phyloP scores from a whole-genome alignment of 2,888 invertebrate genomes.

The Clepsis dumicolana region DNA sequence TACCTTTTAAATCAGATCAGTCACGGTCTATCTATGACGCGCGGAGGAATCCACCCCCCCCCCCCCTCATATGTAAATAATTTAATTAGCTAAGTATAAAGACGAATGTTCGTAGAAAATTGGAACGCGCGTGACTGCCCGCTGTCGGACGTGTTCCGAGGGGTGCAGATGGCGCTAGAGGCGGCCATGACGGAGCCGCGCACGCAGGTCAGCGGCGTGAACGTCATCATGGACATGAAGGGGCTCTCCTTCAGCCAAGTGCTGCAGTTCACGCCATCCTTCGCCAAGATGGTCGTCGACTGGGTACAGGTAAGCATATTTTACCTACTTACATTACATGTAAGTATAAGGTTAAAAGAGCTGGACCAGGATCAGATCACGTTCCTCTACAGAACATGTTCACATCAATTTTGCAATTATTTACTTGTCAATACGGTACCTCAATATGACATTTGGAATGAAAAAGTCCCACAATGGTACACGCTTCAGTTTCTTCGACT shows the following conservation, averaged over 20 bases:
- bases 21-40: too few relatives aligned
- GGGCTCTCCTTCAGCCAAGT: constrained; percentile 91
- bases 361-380: background rate
- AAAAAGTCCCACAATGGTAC: too few relatives aligned
- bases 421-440: too few relatives aligned
- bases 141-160: constrained; percentile 89
- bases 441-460: too few relatives aligned
- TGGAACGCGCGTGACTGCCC: constrained; percentile 91
- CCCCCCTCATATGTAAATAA: background rate
- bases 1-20: too few relatives aligned
- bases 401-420: too few relatives aligned
- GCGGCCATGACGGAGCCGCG: constrained; percentile 92
- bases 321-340: too few relatives aligned
- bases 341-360: background rate
- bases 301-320: constrained; percentile 88
- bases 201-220: constrained; percentile 92
- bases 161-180: constrained; percentile 89
- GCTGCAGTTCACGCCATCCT: constrained; percentile 91
- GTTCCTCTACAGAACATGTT: too few relatives aligned
- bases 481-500: too few relatives aligned
- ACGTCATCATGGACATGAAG: constrained; percentile 91
- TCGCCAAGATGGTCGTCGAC: constrained; percentile 90
- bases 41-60: too few relatives aligned
- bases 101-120: constrained; percentile 80
- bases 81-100: background rate